Conservation (phyloP, 2,888 invertebrate genomes). For the Leptopilina myrica region DNA sequence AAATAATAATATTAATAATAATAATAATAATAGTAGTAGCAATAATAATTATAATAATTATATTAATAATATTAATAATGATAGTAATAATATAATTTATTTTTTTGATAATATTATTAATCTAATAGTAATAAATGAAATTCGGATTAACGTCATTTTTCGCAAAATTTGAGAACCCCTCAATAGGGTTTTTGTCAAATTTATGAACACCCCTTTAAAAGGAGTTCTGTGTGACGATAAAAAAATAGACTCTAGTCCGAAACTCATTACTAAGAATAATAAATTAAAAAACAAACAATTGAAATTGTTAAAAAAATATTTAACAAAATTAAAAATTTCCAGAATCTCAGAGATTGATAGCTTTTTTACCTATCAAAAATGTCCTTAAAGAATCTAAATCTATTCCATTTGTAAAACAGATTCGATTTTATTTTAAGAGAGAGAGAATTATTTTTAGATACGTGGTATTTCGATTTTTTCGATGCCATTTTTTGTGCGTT, state of each 20-base stretch:
- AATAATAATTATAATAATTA: not conserved
- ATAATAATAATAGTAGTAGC: too few relatives aligned
- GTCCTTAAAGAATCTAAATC: constrained; percentile 19
- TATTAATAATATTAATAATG: constrained; percentile 47
- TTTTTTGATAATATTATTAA: constrained; percentile 39
- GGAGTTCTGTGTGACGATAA: too few relatives aligned
- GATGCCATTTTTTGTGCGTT: constrained; percentile 39
- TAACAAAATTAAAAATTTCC: not conserved
- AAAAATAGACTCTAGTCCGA: too few relatives aligned
- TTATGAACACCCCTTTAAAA: too few relatives aligned
- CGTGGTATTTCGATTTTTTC: constrained; percentile 40
- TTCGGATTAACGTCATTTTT: constrained; percentile 1
- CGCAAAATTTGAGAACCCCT: too few relatives aligned
- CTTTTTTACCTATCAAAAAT: not conserved
- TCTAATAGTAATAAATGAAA: constrained; percentile 7
- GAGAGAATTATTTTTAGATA: constrained; percentile 13
- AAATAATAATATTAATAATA: too few relatives aligned
- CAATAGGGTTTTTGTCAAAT: too few relatives aligned
- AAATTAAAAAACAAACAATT: constrained; percentile 8
- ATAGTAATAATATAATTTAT: constrained; percentile 52
- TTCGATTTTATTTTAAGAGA: not conserved
- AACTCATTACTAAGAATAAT: constrained; percentile 2
- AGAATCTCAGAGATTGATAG: constrained; percentile 19
- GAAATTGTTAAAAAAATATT: constrained; percentile 23
- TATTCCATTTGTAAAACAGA: constrained; percentile 1